Base-by-base conservation (phyloP, 1,140 invertebrate species). In the Aphidius ervi region DNA sequence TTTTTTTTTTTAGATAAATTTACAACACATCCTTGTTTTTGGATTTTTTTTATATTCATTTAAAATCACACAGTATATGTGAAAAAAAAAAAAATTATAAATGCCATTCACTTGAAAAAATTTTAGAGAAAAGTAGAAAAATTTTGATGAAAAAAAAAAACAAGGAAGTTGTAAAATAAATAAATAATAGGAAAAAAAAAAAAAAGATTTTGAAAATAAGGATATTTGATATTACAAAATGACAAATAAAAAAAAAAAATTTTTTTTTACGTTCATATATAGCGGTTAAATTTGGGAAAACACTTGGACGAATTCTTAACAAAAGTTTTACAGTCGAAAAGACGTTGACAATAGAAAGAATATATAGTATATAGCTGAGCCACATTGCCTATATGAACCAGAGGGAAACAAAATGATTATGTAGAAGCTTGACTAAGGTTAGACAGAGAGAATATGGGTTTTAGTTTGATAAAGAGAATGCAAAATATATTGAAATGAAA, bases 281-380 rank as follows among this genome's bases (percentile, higher is more conserved):
- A 57, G 45, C 53, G 43, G 46, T 59, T 59, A 73, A 67, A 64
- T 65, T 68, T 68, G 67, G 64, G 70, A 73, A 72, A 74, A 67
- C 66, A 69, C 68, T 68, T 64, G 56, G 67, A 65, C 66, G 65
- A 66, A 64, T 66, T 67, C 69, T 70, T 55, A 63, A 74, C 74
- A 74, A 74, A 73, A 74, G 71, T 73, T 76, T 76, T 68, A 73
- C 74, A 75, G 71, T 71, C 67, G 70, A 74, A 70, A 68, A 74
- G 67, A 59, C 65, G 67, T 60, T 66, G 65, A 73, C 71, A 75
- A 77, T 71, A 68, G 70, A 66, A 65, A 70, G 63, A 72, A 69
- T 74, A 69, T 74, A 77, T 71, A 67, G 70, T 67, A 65, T 68
- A 43, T 31, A 55, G 46, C 52, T 47, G 16, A 48, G 6, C 56